These are phyloP conservation scores for Euclidia mi DNA, from an alignment of 2,888 invertebrate genomes.

Conservation along the genomic window DNA sequence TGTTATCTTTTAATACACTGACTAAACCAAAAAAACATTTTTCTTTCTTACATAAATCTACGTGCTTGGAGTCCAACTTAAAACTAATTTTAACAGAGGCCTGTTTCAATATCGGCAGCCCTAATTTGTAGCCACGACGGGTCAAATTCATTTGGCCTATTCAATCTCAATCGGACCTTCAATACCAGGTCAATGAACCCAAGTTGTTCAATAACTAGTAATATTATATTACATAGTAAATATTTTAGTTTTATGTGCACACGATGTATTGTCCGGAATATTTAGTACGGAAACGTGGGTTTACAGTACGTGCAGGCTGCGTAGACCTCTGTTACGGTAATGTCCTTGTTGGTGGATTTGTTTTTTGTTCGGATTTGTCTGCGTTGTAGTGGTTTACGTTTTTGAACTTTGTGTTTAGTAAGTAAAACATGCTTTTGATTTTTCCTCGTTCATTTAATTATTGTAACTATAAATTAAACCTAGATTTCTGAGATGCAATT, in stretches of 20 bases:
- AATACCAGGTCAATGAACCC: slow-evolving; percentile 32
- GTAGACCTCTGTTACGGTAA: no score
- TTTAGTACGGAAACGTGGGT: neutral
- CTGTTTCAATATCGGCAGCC: slow-evolving; percentile 17
- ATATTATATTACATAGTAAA: slow-evolving; percentile 24
- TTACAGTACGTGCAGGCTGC: no score
- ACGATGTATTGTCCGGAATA: neutral
- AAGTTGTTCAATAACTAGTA: slow-evolving; percentile 23
- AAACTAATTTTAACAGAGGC: slow-evolving; percentile 13
- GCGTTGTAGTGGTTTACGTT: no score
- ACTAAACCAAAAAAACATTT: neutral
- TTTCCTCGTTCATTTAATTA: no score
- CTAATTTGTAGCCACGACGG: slow-evolving; percentile 8
- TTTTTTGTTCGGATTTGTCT: no score
- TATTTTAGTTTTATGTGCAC: slow-evolving; percentile 9
- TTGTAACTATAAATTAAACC: no score
- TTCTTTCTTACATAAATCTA: neutral
- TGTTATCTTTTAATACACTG: no score
- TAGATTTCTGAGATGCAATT: no score
- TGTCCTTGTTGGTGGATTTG: no score
- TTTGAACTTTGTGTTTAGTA: no score
- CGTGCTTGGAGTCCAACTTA: neutral
- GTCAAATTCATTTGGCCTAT: slow-evolving; percentile 27
- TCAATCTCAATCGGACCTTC: slow-evolving; percentile 21
- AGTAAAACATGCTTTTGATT: no score